Percentiles rank a stretch among this genome's conserved stretches.
Evolutionary conservation across 2,888 invertebrate genomes (phyloP).

Genomic region (Athalia cordata): DNA sequence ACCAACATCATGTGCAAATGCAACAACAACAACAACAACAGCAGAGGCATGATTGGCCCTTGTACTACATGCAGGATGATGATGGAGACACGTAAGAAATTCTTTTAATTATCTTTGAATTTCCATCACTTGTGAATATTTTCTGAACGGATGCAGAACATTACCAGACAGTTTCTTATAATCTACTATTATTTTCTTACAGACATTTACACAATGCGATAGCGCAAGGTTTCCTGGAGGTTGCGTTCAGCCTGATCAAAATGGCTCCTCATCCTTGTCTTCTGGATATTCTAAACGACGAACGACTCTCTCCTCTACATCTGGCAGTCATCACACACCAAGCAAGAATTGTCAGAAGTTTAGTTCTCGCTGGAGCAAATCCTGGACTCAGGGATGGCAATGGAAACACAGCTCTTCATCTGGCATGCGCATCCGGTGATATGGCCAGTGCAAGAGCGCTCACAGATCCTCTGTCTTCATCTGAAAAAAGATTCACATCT

Average conservation of each 20-base stretch:
- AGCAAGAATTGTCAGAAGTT: conserved; percentile 82
- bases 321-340: conserved; percentile 88
- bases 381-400: conserved; percentile 78
- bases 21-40: background rate
- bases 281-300: conserved; percentile 88
- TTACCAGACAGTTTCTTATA: too few relatives aligned
- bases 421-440: conserved; percentile 85
- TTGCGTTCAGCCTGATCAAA: conserved; percentile 84
- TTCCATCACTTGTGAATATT: conserved; percentile 23
- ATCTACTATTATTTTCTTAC: conserved; percentile 65
- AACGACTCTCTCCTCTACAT: conserved; percentile 89
- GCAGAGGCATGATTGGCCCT: conserved; percentile 74
- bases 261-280: conserved; percentile 86
- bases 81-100: conserved; percentile 92
- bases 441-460: conserved; percentile 84
- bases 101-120: conserved; percentile 45
- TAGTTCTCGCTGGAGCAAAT: conserved; percentile 87
- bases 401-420: conserved; percentile 92
- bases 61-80: conserved; percentile 85
- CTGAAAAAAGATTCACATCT: conserved; percentile 70
- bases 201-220: conserved; percentile 92
- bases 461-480: conserved; percentile 79
- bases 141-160: background rate
- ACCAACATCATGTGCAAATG: background rate
- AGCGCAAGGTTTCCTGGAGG: conserved; percentile 83